Conservation (phyloP, 2,113 vertebrate species). For the Cygnus buccinator region DNA sequence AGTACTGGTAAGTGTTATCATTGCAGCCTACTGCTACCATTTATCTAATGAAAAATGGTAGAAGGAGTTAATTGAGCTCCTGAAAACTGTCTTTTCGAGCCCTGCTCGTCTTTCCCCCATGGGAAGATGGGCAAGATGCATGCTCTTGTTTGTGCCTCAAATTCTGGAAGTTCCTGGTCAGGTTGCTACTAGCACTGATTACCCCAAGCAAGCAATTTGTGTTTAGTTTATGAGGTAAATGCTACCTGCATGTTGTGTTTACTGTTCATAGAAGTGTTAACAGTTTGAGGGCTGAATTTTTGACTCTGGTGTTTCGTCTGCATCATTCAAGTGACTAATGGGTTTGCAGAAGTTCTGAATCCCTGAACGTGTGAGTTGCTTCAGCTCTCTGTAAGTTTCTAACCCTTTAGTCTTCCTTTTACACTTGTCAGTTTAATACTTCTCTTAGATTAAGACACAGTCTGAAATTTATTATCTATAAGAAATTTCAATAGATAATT, state of each 20-base stretch:
- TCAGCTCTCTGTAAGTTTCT: background rate
- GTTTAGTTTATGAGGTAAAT: background rate
- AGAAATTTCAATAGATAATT: background rate
- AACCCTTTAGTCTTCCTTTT: background rate
- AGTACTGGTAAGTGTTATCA: fast-evolving
- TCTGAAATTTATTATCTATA: background rate
- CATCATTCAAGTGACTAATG: background rate
- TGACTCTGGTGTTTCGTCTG: background rate
- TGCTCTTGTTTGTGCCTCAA: background rate
- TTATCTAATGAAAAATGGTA: background rate
- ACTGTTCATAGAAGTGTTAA: background rate
- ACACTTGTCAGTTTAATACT: background rate
- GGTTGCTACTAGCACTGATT: background rate
- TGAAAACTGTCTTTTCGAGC: background rate
- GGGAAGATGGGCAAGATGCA: background rate
- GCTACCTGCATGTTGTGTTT: background rate
- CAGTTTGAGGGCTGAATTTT: background rate
- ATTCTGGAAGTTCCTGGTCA: background rate
- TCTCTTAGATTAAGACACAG: background rate
- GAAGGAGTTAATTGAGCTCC: background rate
- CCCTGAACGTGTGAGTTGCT: background rate
- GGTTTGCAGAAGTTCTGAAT: background rate
- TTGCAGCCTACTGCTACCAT: background rate
- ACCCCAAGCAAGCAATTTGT: background rate
- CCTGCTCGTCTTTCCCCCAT: background rate